A percentile compares a stretch with the other conserved stretches of the same genome.
phyloP scores from a whole-genome alignment of 2,888 invertebrate genomes.

The Rutpela maculata region DNA sequence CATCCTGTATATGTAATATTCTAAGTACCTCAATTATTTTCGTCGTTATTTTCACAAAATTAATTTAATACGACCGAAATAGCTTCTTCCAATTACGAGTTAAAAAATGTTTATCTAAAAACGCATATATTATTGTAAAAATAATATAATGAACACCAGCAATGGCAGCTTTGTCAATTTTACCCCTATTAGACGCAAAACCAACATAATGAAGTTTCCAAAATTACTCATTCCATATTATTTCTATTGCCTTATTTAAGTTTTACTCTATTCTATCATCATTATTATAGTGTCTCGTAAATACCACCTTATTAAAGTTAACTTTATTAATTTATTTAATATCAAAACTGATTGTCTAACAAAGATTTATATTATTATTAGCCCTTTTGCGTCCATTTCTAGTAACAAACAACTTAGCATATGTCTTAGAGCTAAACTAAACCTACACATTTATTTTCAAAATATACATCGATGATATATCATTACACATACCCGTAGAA shows the following conservation, averaged over 20 bases:
- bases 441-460: conserved; percentile 24
- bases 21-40: neutral
- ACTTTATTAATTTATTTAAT: neutral
- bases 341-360: conserved; percentile 39
- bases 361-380: conserved; percentile 39
- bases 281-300: neutral
- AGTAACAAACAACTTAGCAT: neutral
- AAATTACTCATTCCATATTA: neutral
- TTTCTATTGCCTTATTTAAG: neutral
- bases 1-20: no score
- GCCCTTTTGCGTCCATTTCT: conserved; percentile 29
- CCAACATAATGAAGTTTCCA: neutral
- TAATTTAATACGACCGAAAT: neutral
- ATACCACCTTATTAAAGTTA: neutral
- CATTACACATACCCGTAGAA: conserved; percentile 4
- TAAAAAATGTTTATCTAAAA: neutral
- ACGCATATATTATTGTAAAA: neutral
- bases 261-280: neutral
- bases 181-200: neutral
- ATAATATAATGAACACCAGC: neutral
- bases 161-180: neutral
- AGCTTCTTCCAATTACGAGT: neutral
- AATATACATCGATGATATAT: conserved; percentile 31
- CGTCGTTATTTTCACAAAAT: neutral
- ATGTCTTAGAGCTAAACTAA: conserved; percentile 1